Percentiles rank a stretch among this genome's conserved stretches.
Evolutionary conservation across 2,888 invertebrate genomes (phyloP).

Genomic region (Agapetus fuscipes): DNA sequence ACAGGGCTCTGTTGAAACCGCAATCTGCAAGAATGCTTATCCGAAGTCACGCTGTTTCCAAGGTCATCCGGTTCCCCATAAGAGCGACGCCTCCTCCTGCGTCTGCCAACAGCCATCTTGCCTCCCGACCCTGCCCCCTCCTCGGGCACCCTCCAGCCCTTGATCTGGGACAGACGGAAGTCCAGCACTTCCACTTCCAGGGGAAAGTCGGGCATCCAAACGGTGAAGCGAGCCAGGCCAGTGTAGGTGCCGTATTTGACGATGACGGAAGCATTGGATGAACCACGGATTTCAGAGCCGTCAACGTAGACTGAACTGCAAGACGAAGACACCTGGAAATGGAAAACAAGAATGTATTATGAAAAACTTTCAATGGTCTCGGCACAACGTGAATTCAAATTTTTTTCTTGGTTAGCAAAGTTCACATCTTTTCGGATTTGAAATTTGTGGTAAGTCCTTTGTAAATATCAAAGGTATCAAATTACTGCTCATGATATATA

Average conservation of each 20-base stretch:
- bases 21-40: constrained; percentile 62
- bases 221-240: constrained; percentile 79
- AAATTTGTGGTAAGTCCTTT: not conserved
- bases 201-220: constrained; percentile 96
- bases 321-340: constrained; percentile 78
- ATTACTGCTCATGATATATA: no score
- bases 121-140: constrained; percentile 45
- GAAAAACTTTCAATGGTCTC: no score
- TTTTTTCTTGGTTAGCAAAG: no score
- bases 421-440: no score
- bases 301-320: constrained; percentile 95
- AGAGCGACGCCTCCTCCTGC: constrained; percentile 42
- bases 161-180: constrained; percentile 68
- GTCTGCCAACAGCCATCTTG: constrained; percentile 48
- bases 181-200: constrained; percentile 85
- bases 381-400: no score
- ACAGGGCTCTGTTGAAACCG: constrained; percentile 89
- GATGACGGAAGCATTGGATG: constrained; percentile 87
- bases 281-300: constrained; percentile 89
- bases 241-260: constrained; percentile 89
- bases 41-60: constrained; percentile 50
- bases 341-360: constrained; percentile 7
- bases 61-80: constrained; percentile 44
- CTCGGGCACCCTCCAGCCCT: constrained; percentile 84
- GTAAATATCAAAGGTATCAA: no score